These are phyloP conservation scores for Panonychus citri DNA, from an alignment of 1,140 invertebrate species.

Conservation along the genomic window DNA sequence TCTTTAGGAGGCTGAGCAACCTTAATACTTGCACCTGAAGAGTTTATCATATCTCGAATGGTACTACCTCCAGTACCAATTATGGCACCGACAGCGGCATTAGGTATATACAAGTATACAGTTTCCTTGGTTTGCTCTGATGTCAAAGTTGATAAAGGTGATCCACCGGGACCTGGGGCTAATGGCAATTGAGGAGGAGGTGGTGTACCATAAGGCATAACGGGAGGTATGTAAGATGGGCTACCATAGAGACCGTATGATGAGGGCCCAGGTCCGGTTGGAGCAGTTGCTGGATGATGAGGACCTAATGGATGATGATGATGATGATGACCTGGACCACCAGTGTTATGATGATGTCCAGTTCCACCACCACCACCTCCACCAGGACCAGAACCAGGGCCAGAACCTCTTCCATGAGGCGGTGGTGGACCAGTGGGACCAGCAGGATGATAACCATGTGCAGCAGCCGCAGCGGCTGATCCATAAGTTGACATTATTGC, in stretches of 20 bases:
- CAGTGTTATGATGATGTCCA: not conserved
- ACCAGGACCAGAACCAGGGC: slow-evolving; percentile 8
- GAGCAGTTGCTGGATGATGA: slow-evolving; percentile 17
- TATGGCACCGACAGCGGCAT: slow-evolving; percentile 84
- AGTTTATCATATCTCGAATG: slow-evolving; percentile 86
- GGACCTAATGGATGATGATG: slow-evolving; percentile 25
- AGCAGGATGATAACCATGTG: slow-evolving; percentile 29
- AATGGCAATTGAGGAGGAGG: slow-evolving; percentile 3
- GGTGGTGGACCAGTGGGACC: slow-evolving; percentile 23
- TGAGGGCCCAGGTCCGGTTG: not conserved
- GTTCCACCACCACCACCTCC: slow-evolving; percentile 22
- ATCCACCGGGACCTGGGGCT: not conserved
- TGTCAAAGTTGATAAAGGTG: not conserved
- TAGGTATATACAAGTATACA: slow-evolving; percentile 82
- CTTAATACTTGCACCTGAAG: slow-evolving; percentile 79
- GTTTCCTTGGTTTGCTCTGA: slow-evolving; percentile 40
- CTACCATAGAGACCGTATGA: slow-evolving; percentile 10
- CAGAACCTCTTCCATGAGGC: slow-evolving; percentile 16
- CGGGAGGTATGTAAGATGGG: slow-evolving; percentile 5
- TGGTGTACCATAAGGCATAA: slow-evolving; percentile 39
- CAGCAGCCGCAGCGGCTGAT: slow-evolving; percentile 21
- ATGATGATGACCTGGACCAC: slow-evolving; percentile 24
- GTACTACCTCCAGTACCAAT: slow-evolving; percentile 90
- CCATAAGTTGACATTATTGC: slow-evolving; percentile 81
- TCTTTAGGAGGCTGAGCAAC: slow-evolving; percentile 16